Evolutionary conservation across 2,797 vertebrate species (phyloP), one percentile per base, ranked within the genome.

Genomic region (Hoplostethus mediterraneus): DNA sequence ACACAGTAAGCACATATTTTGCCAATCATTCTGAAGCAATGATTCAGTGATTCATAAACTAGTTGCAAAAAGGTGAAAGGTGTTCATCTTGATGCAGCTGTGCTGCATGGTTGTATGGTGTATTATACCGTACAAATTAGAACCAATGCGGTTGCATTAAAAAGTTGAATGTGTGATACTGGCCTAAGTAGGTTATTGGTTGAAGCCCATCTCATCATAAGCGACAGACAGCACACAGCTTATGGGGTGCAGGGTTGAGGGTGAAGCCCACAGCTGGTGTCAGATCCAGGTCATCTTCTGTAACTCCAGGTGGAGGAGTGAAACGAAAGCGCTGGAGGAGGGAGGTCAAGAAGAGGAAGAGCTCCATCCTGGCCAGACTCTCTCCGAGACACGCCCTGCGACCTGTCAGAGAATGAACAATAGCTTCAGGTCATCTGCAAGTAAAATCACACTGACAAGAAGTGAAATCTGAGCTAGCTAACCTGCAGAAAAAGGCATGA

Each of bases 401-500:
- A 0, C 88, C 86, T 90, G 61, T 49, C 11, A 60, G 36, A 55
- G 6, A 36, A 0, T 62, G 12, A 42, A 42, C 6, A 38, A 51
- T 17, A 28, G 12, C 48, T 33, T 9, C 21, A 31, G 60, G 28
- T 61, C 58, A 48, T 33, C 45, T 48, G 30, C 28, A 30, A 44
- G n/a, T 25, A 45, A 44, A 38, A 1, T 55, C 2, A 38, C 0
- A 1, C n/a, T 11, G 6, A 14, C 42, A 28, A 63, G 12, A 63
- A 55, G 47, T 1, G 31, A 66, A 47, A 31, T 2, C 12, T 51
- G 28, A 21, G 4, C 10, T 42, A 3, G 14, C 21, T 33, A 53
- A 90, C 90, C 90, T 84, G 82, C 84, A 78, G 89, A 89, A 66
- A 91, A 91, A 2, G 88, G 83, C 70, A 92, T 53, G 45, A 90